These are phyloP conservation scores for Damaliscus lunatus DNA, from an alignment of 2,113 vertebrate species.

Conservation along the genomic window DNA sequence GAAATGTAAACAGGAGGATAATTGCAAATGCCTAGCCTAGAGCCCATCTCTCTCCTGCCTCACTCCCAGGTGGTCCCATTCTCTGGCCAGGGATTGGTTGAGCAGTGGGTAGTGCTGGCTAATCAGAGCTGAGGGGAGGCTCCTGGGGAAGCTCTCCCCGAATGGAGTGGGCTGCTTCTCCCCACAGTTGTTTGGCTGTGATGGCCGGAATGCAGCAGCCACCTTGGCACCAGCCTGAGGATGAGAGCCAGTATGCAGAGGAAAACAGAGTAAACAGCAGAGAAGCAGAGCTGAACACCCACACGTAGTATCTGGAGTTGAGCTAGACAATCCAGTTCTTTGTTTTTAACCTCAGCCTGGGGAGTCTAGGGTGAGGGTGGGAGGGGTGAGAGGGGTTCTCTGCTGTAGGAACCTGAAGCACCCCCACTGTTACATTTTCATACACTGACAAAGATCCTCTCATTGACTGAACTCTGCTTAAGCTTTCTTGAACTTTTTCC, in stretches of 20 bases:
- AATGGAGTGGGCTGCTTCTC: neutral
- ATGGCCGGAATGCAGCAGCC: neutral
- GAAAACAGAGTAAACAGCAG: neutral
- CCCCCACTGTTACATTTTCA: neutral
- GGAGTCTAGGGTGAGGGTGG: neutral
- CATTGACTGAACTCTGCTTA: neutral
- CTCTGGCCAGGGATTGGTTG: neutral
- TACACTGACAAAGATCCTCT: neutral
- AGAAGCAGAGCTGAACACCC: neutral
- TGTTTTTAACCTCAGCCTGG: neutral
- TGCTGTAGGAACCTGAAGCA: neutral
- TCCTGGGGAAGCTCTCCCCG: neutral
- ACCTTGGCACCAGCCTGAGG: neutral
- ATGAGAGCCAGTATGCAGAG: neutral
- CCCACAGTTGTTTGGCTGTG: accelerated
- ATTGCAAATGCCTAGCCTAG: neutral
- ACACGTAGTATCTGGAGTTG: accelerated
- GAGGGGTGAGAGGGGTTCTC: neutral
- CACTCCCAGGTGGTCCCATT: neutral
- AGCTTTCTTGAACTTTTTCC: neutral
- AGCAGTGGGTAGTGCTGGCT: neutral
- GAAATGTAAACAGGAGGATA: neutral
- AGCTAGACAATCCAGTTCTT: neutral
- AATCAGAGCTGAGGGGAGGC: neutral
- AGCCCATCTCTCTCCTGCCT: neutral